Base-by-base conservation (phyloP, 2,797 vertebrate genomes). In the Spinus olivaceus region DNA sequence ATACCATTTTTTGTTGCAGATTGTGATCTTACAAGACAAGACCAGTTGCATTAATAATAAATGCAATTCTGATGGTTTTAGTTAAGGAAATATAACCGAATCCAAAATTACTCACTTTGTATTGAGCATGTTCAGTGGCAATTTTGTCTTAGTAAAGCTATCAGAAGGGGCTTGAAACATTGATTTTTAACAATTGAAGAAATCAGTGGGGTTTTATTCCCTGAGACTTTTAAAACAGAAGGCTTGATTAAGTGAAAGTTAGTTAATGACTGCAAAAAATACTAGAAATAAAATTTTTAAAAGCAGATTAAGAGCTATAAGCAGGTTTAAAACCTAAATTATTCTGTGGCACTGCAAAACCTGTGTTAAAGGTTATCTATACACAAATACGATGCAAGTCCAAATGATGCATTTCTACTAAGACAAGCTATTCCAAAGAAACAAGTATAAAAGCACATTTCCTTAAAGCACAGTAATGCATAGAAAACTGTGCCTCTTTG, bases 251-350 rank as follows among this genome's bases (percentile, higher is more conserved):
- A 95, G 47, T 76, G 69, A 77, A 94, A 80, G 15, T 56, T 80
- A 81, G 37, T 59, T 95, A 88, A 85, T 56, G 86, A 93, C 66
- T 93, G 82, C 37, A 82, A 94, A 96, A 96, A 94, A 80, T 32
- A 90, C 56, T 28, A 57, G 30, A 80, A 73, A 82, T 67, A 6
- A 42, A 54, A 70, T 23, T 61, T 67, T 46, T 2, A 71, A 90
- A 82, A 49, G 30, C 21, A 85, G 32, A 54, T 37, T 30, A 54
- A 79, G 54, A 88, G 63, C 35, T 79, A 15, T 14, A 87, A 77
- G 54, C 3, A 12, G 6, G 24, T 65, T 81, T 90, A 42, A 41
- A 70, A 53, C 6, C 2, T 6, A 32, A 82, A 64, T 39, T 67
- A 49, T 41, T 80, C 81, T 50, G 22, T 50, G 23, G 27, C 24